Evolutionary conservation across 2,113 vertebrate species (phyloP), one percentile per base, ranked within the genome.

Genomic region (Puntigrus tetrazona): DNA sequence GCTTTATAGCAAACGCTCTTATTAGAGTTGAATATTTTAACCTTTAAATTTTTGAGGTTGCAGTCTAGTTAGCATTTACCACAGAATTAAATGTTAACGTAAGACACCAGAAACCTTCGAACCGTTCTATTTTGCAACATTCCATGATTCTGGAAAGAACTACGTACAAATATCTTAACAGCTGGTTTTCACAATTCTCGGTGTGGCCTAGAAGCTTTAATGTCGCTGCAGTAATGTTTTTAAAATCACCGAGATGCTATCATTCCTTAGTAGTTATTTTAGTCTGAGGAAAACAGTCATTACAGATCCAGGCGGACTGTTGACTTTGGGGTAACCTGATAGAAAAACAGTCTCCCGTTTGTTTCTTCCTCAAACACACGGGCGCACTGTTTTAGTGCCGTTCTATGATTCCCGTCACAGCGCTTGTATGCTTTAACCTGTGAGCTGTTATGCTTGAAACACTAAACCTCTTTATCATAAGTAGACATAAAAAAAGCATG

Each of bases 211-310:
- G 31, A 20, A n/a, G 78, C 38, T 50, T 50, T 78, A 59, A 65
- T 65, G 59, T 7, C 63, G n/a, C 38, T 29, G 27, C 38, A 11
- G 41, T 47, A 47, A 63, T 47, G 76, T 78, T 78, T 61, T 25
- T 61, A 38, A 59, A 11, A 31, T 43, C 25, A 20, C 38, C 34
- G n/a, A 80, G 25, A 80, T 47, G 59, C 25, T 65, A 65, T 80
- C 59, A 7, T 47, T 14, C 59, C 27, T 67, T 65, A 43, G 41
- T 47, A 34, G 78, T 67, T 47, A 65, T 29, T 80, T 65, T 13
- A 80, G 59, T 65, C 78, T 22, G 59, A 27, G 27, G 25, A 65
- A 80, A 80, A 47, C 78, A 80, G 78, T 80, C 59, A 80, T 80
- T 80, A 79, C 2, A 65, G 59, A 47, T 1, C 9, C 41, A 65